phyloP scores from a whole-genome alignment of 2,797 vertebrate genomes.

The Parauchenoglanis ngamensis region DNA sequence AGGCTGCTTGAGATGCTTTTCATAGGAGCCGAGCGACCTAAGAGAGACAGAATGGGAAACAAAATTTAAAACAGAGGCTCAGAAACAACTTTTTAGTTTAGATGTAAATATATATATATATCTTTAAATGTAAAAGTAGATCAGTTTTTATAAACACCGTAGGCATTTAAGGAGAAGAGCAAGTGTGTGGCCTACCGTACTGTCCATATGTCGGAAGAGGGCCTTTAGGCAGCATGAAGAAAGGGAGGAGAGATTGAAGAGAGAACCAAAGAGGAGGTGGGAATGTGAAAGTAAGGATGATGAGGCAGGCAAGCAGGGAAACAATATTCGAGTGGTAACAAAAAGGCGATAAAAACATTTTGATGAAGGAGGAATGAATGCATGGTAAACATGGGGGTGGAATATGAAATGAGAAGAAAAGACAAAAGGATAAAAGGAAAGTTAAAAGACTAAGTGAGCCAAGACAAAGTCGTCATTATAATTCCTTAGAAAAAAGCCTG shows the following conservation, averaged over 20 bases:
- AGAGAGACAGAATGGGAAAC: not conserved
- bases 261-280: not conserved
- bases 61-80: not conserved
- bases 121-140: not conserved
- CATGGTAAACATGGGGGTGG: not conserved
- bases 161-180: not conserved
- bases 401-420: constrained; percentile 20
- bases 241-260: constrained; percentile 13
- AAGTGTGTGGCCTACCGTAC: constrained; percentile 70
- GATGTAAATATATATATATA: not conserved
- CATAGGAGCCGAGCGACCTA: constrained; percentile 95
- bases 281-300: not conserved
- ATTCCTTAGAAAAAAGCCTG: not conserved
- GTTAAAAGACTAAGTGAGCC: constrained; percentile 34
- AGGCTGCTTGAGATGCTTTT: constrained; percentile 99
- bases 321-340: not conserved
- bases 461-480: not conserved
- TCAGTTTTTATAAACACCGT: not conserved
- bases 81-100: not conserved
- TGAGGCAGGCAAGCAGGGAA: constrained; percentile 2
- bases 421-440: constrained; percentile 20
- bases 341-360: constrained; percentile 2
- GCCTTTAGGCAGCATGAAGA: constrained; percentile 72
- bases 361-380: not conserved
- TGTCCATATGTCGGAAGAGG: constrained; percentile 73